Percentiles rank a stretch among this genome's conserved stretches.
Evolutionary conservation across 2,113 vertebrate species (phyloP).

Genomic region (Genyomyrus donnyi): DNA sequence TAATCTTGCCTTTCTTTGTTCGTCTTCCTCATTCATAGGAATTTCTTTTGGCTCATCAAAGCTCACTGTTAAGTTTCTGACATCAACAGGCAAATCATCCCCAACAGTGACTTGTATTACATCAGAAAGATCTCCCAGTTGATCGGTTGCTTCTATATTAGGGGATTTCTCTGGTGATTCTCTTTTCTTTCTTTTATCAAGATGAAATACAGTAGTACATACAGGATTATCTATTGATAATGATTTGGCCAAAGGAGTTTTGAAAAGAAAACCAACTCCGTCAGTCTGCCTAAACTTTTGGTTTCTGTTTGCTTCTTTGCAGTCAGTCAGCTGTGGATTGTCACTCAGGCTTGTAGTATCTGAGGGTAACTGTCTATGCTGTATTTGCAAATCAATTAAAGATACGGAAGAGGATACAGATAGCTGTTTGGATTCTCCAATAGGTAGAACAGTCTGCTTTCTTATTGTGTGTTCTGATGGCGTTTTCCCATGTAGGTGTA

Average conservation of each 20-base stretch:
- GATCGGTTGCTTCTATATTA: slow-evolving; percentile 56
- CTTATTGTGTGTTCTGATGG: slow-evolving; percentile 31
- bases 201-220: slow-evolving; percentile 75
- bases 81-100: slow-evolving; percentile 61
- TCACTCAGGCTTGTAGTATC: slow-evolving; percentile 41
- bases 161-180: slow-evolving; percentile 50
- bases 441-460: slow-evolving; percentile 26
- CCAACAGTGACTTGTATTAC: slow-evolving; percentile 85
- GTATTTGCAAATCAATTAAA: slow-evolving; percentile 59
- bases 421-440: slow-evolving; percentile 40
- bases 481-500: slow-evolving; percentile 39
- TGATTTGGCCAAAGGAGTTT: slow-evolving; percentile 83
- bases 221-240: slow-evolving; percentile 92
- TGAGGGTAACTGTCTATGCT: slow-evolving; percentile 43
- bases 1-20: slow-evolving; percentile 72
- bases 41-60: slow-evolving; percentile 56
- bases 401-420: slow-evolving; percentile 62
- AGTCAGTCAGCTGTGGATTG: slow-evolving; percentile 62
- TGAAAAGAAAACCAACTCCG: slow-evolving; percentile 84
- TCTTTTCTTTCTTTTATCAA: slow-evolving; percentile 68
- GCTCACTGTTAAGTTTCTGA: slow-evolving; percentile 67
- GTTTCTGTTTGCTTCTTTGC: slow-evolving; percentile 60
- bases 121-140: slow-evolving; percentile 78
- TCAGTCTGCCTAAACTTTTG: slow-evolving; percentile 64
- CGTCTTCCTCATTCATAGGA: slow-evolving; percentile 44